Evolutionary conservation across 1,140 invertebrate species (phyloP).

Genomic region (Oryctes rhinoceros): DNA sequence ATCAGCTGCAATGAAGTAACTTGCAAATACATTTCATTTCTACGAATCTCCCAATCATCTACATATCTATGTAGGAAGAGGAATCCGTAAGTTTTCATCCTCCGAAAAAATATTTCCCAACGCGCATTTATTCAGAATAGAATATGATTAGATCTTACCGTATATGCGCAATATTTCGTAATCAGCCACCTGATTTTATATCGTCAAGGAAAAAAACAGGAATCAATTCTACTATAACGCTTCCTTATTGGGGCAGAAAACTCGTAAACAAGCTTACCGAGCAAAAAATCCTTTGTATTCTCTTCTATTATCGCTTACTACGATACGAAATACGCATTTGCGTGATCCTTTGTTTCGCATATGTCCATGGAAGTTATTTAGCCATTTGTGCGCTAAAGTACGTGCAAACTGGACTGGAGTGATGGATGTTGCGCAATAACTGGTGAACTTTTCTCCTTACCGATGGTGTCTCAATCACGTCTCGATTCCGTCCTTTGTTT

Average conservation of each 20-base stretch:
- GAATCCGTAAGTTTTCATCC: neutral
- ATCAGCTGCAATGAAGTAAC: neutral
- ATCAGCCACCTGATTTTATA: neutral
- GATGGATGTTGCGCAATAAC: neutral
- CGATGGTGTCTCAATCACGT: neutral
- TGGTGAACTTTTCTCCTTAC: slow-evolving; percentile 3
- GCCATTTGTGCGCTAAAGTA: neutral
- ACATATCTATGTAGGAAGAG: neutral
- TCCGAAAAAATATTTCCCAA: neutral
- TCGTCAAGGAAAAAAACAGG: neutral
- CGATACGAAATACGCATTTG: slow-evolving; percentile 3
- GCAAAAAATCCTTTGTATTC: neutral
- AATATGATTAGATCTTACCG: neutral
- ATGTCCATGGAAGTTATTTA: neutral
- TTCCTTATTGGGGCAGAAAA: slow-evolving; percentile 1
- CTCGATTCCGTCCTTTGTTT: neutral
- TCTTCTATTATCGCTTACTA: neutral
- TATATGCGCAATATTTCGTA: neutral
- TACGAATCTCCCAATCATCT: neutral
- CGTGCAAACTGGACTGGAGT: neutral
- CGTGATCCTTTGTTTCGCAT: neutral
- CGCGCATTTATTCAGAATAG: neutral
- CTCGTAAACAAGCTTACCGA: neutral
- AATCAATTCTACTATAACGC: neutral
- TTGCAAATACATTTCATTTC: neutral